A percentile compares a stretch with the other conserved stretches of the same genome.
phyloP scores from a whole-genome alignment of 1,140 invertebrate species.

The Plodia interpunctella region DNA sequence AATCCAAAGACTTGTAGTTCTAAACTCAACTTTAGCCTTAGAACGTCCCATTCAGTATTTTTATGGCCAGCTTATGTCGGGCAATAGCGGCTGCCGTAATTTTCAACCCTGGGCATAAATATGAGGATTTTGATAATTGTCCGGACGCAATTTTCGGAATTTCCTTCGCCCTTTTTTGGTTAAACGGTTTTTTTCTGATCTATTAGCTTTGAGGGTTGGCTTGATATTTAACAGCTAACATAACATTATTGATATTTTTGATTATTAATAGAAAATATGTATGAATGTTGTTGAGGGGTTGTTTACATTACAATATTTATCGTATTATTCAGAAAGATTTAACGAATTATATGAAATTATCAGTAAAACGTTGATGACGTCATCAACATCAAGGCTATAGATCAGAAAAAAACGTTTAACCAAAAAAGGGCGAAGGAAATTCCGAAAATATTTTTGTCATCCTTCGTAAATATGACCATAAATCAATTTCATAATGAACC shows the following conservation, averaged over 20 bases:
- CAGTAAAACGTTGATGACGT: too few species aligned
- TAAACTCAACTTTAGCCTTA: too few species aligned
- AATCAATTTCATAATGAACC: too few species aligned
- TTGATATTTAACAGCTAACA: neutral
- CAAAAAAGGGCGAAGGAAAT: neutral
- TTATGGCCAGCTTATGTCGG: neutral
- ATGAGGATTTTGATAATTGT: constrained; percentile 7
- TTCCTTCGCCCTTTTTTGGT: neutral
- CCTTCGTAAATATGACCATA: too few species aligned
- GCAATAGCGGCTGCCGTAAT: neutral
- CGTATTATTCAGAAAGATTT: too few species aligned
- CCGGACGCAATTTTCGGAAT: neutral
- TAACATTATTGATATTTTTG: too few species aligned
- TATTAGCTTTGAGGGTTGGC: neutral
- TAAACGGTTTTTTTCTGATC: neutral
- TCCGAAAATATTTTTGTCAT: too few species aligned
- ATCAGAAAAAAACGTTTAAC: neutral
- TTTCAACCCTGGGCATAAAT: neutral
- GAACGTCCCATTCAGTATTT: neutral
- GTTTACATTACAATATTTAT: too few species aligned
- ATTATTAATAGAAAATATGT: too few species aligned
- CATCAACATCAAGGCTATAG: neutral
- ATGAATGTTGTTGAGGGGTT: neutral
- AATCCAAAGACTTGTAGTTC: too few species aligned
- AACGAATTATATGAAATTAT: too few species aligned